Evolutionary conservation across 2,888 invertebrate genomes (phyloP), one percentile per base, ranked within the genome.

Genomic region (Agrotis ipsilon): DNA sequence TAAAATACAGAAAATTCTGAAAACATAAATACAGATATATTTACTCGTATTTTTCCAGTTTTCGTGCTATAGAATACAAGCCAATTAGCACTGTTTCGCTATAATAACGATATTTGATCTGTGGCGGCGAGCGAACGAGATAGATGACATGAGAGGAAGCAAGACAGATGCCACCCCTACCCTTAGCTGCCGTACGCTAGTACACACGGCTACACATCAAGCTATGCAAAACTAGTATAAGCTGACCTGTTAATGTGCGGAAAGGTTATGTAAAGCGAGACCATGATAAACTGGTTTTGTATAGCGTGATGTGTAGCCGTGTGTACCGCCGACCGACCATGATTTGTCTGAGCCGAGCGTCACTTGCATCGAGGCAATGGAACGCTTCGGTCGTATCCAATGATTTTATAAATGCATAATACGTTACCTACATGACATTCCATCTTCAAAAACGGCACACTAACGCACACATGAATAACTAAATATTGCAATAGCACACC

Each of bases 101-200:
- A 32, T 32, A 32, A 24, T 66, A 51, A 27, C n/a, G 27, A 62
- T 43, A 58, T 62, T 69, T 58, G 74, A 70, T 69, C 45, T 70
- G 57, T 43, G 48, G 58, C 48, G 32, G 18, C 48, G 52, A 49
- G 43, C 43, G 51, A 61, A 46, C 21, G 58, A 52, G 58, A 62
- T 19, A 1, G 43, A 43, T 43, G 14, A 14, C 13, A 7, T 16
- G 48, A 13, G 48, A 52, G 58, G 0, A 58, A 76, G 54, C 13
- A 57, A 18, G 49, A 66, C 1, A 21, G 14, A 1, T 11, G 27
- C 39, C 48, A 19, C n/a, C 54, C 70, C 76, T 48, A 39, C 24
- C 18, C 32, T 32, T 5, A 0, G 32, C 32, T 5, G 16, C 19
- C n/a, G 27, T 49, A 11, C 21, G 45, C 24, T 19, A 52, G 59